These are phyloP conservation scores for Rhagium mordax DNA, from an alignment of 2,888 invertebrate genomes.

Conservation along the genomic window DNA sequence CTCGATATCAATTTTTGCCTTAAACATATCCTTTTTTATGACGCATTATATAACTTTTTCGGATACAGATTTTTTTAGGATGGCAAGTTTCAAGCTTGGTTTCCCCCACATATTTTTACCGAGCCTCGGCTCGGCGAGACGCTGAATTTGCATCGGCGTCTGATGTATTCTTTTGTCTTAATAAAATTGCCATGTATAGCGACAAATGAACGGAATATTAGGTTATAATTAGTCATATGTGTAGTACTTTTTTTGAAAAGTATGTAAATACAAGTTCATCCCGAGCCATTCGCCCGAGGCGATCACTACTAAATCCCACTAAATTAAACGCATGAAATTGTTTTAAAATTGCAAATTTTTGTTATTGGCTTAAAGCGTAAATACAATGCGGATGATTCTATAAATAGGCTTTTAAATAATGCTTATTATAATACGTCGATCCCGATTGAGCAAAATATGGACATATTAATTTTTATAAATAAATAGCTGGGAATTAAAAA, in stretches of 20 bases:
- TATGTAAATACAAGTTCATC: neutral
- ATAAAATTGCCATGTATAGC: no score
- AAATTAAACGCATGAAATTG: neutral
- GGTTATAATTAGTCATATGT: no score
- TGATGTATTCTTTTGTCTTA: no score
- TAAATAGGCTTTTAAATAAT: neutral
- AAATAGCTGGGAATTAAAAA: neutral
- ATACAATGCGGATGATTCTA: neutral
- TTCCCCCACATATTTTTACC: neutral
- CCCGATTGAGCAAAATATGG: neutral
- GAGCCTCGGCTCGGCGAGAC: no score
- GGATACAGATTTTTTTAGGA: neutral
- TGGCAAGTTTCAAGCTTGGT: neutral
- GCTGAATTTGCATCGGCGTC: no score
- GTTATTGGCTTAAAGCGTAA: neutral
- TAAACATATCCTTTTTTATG: constrained; percentile 8
- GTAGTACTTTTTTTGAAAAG: no score
- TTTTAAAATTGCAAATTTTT: neutral
- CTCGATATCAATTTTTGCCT: constrained; percentile 52
- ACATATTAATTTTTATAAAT: no score
- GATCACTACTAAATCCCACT: neutral
- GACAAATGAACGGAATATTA: no score
- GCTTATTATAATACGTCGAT: neutral
- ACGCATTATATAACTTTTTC: neutral
- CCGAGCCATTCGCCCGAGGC: neutral